Base-by-base conservation (phyloP, 2,888 invertebrate species). In the Troides oblongomaculatus region DNA sequence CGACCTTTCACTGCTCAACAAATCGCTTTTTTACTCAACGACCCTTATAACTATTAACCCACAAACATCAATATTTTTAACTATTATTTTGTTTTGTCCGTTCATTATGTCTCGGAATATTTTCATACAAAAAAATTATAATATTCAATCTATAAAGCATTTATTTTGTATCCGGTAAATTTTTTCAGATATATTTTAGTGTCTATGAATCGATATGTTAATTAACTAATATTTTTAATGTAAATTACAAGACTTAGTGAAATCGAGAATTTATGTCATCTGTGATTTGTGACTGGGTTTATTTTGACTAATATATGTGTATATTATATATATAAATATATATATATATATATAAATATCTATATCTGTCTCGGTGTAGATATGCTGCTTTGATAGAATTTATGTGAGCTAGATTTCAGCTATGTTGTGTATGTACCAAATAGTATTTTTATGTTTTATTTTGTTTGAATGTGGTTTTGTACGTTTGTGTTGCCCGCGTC, bases 371-470 rank as follows among this genome's bases (percentile, higher is more conserved):
- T 88, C 87, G 82, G 83, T 89, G 87, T 89, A 87, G 86, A 85
- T 88, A 77, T 79, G 87, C 82, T 79, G 90, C 89, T 90, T 90
- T 85, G 87, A 89, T 90, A 90, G 89, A 83, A 85, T 89, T 86
- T 89, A 88, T 86, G 91, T 89, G 86, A 86, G 89, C 90, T 92
- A 90, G 90, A 88, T 87, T 84, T 89, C 89, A 88, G 90, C 90
- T 90, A 89, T 90, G 90, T 90, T 84, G 85, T 89, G 88, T 91
- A 46, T 17, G 12, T 46, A 92, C 92, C 92, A 92, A 92, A 92
- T 92, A 92, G 92, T 92, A 92, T 92, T 92, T 91, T 92, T 92
- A 92, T 86, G 89, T 90, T 92, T 86, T 90, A 87, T 90, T 88
- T 89, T 88, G 84, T 88, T 90, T 82, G 86, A 87, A 85, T 84